phyloP scores from a whole-genome alignment of 2,113 vertebrate species.

The Cacatua alba region DNA sequence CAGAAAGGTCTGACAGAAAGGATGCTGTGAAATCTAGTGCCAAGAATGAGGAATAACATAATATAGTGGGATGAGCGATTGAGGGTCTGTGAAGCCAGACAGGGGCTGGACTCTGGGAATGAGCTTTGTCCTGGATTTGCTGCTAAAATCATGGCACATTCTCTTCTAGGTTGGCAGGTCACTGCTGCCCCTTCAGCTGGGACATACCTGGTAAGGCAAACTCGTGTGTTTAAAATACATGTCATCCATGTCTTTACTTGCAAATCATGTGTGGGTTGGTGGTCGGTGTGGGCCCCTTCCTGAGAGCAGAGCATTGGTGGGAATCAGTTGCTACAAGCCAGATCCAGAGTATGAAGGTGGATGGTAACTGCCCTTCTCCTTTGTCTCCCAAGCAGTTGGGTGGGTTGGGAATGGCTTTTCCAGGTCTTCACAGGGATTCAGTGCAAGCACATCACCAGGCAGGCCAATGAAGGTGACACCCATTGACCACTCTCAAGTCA shows the following conservation, averaged over 20 bases:
- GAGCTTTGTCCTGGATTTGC: not conserved
- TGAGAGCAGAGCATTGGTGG: not conserved
- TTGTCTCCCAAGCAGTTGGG: not conserved
- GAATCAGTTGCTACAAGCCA: not conserved
- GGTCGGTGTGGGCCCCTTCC: not conserved
- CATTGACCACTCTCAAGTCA: fast-evolving
- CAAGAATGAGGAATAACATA: not conserved
- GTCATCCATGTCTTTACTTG: not conserved
- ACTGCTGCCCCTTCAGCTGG: not conserved
- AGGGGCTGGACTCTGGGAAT: not conserved
- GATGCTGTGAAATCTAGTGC: not conserved
- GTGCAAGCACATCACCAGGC: not conserved
- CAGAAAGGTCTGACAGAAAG: not conserved
- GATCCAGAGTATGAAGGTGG: not conserved
- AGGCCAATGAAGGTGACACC: not conserved
- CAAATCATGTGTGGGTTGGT: not conserved
- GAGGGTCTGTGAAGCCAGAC: not conserved
- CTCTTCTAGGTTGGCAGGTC: constrained; percentile 36
- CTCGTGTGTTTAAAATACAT: fast-evolving
- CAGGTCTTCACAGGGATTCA: not conserved
- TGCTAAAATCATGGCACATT: fast-evolving
- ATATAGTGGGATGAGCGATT: not conserved
- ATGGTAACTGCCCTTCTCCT: not conserved
- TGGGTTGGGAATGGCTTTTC: not conserved
- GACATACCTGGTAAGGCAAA: not conserved